Base-by-base conservation (phyloP, 2,113 vertebrate genomes). In the Entosphenus tridentatus region DNA sequence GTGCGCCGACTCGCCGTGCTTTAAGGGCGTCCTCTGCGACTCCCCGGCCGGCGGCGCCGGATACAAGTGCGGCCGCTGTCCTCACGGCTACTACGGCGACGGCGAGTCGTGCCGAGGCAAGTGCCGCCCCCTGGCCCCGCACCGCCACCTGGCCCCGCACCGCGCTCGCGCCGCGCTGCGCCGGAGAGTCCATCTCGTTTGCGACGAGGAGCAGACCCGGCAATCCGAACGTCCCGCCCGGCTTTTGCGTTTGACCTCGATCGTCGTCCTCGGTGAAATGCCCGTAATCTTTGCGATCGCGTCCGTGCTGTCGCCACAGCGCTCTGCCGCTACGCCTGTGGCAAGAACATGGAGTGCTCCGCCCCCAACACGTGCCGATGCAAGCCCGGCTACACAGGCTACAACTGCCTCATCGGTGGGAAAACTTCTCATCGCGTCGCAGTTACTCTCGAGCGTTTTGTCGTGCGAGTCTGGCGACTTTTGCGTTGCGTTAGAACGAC, bases 41-140 rank as follows among this genome's bases (percentile, higher is more conserved):
- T 77, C 72, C 2, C 75, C 79, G 1, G 84, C 85, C 1, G 76
- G 81, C 1, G 8, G 76, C 0, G 39, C 39, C 39, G 82, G 82
- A 0, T 81, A 81, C 2, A 70, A 83, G 57, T 86, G 85, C 0
- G 79, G 82, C 12, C 79, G 75, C 7, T 86, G 83, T 67, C 84
- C 86, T 1, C 75, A 73, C 0, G 82, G 82, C 2, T 81, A 79
- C n/a, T 71, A 78, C 7, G 82, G 82, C 69, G 82, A 83, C 1
- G 81, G 83, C 9, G 80, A 77, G 10, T 65, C 78, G 58, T 83
- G 81, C 70, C 77, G 69, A 39, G 39, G 39, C 39, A 39, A 39
- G 39, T 39, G 39, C 39, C 39, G 39, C 39, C 39, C 39, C 39
- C 39, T 39, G 39, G 39, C 4, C 39, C 39, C 39, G 39, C 39